Conservation (phyloP, 1,140 invertebrate genomes). For the Brachionus asplanchnoidis region DNA sequence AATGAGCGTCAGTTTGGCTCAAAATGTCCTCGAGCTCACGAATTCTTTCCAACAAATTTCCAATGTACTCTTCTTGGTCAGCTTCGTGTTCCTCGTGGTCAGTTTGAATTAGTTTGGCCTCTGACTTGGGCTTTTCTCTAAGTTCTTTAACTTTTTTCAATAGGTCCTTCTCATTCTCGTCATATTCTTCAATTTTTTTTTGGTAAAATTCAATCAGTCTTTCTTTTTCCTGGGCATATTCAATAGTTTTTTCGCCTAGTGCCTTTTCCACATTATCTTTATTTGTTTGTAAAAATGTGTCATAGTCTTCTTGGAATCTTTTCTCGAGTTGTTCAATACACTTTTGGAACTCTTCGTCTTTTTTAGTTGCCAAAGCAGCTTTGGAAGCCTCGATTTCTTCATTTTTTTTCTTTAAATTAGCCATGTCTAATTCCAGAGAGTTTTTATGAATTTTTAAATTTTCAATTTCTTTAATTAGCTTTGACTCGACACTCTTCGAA, state of each 20-base stretch:
- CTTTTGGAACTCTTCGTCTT: constrained; percentile 31
- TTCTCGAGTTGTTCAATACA: constrained; percentile 16
- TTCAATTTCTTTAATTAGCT: not conserved
- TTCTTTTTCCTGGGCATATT: not conserved
- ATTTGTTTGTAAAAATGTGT: constrained; percentile 20
- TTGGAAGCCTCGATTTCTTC: not conserved
- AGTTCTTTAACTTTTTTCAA: not conserved
- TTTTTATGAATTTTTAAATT: not conserved
- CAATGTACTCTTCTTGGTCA: constrained; percentile 3
- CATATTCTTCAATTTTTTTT: not conserved
- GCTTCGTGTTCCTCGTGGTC: not conserved
- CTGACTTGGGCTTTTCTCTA: not conserved
- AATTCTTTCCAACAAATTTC: not conserved
- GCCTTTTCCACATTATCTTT: not conserved
- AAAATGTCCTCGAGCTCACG: constrained; percentile 6
- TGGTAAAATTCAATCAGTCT: constrained; percentile 8
- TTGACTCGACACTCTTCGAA: not conserved
- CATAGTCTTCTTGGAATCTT: constrained; percentile 36
- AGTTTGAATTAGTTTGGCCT: not conserved
- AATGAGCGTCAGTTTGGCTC: constrained; percentile 32
- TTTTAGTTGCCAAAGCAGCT: not conserved
- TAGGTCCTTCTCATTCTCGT: not conserved
- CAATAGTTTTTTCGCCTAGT: constrained; percentile 5
- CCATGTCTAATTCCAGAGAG: not conserved
- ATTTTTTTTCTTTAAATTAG: not conserved